A percentile compares a stretch with the other conserved stretches of the same genome.
phyloP scores from a whole-genome alignment of 2,113 vertebrate species.

The Ivindomyrus marchei region DNA sequence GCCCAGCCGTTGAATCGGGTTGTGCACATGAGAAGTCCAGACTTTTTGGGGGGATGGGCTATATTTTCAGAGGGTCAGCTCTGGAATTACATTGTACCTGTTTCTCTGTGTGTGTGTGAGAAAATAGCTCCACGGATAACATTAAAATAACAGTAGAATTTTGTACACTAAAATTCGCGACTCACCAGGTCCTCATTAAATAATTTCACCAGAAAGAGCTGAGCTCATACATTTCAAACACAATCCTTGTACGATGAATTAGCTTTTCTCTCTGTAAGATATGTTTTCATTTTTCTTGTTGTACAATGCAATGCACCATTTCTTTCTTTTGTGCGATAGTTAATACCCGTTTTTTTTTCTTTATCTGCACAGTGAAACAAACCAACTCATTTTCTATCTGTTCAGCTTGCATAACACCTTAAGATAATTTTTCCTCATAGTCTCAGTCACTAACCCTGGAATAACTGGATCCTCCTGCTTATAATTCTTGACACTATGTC shows the following conservation, averaged over 20 bases:
- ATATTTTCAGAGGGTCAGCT: neutral
- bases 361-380: neutral
- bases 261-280: neutral
- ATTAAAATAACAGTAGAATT: neutral
- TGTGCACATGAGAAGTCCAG: neutral
- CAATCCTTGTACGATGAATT: neutral
- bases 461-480: neutral
- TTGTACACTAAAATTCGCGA: neutral
- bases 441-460: neutral
- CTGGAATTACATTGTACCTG: neutral
- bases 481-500: neutral
- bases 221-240: slow-evolving; percentile 3
- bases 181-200: neutral
- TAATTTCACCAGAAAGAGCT: neutral
- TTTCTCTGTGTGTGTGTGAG: neutral
- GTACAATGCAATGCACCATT: neutral
- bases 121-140: neutral
- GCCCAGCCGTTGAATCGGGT: neutral
- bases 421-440: neutral
- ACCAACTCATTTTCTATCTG: neutral
- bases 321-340: neutral
- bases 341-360: neutral
- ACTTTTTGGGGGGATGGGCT: neutral
- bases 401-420: neutral
- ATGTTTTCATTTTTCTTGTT: neutral